Percentiles rank a stretch among this genome's conserved stretches.
These are phyloP conservation scores for Osmoderma eremita DNA, from an alignment of 2,888 invertebrate genomes.

Conservation along the genomic window DNA sequence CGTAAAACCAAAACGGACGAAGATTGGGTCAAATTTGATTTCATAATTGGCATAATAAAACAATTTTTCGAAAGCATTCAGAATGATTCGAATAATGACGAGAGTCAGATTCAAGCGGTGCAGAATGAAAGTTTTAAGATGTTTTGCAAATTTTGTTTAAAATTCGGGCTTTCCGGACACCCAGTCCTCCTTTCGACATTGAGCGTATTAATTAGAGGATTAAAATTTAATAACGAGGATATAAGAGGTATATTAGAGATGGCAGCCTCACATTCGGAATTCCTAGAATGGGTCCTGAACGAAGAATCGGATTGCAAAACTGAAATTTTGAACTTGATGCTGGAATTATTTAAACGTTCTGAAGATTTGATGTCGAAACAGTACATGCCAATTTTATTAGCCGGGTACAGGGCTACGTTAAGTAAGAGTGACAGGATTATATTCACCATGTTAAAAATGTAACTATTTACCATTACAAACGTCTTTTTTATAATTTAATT, in stretches of 20 bases:
- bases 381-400: slow-evolving; percentile 80
- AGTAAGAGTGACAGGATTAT: slow-evolving; percentile 76
- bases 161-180: slow-evolving; percentile 67
- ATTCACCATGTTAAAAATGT: slow-evolving; percentile 75
- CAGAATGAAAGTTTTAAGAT: slow-evolving; percentile 67
- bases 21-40: slow-evolving; percentile 48
- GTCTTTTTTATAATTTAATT: too few species aligned
- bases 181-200: slow-evolving; percentile 63
- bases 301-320: slow-evolving; percentile 67
- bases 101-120: slow-evolving; percentile 13
- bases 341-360: slow-evolving; percentile 71
- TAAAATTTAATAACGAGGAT: slow-evolving; percentile 66
- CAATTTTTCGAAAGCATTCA: slow-evolving; percentile 38
- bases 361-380: slow-evolving; percentile 71
- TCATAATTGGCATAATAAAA: slow-evolving; percentile 49
- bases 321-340: slow-evolving; percentile 73
- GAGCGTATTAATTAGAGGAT: slow-evolving; percentile 67
- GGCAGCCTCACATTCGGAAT: slow-evolving; percentile 81
- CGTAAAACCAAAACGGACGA: slow-evolving; percentile 53
- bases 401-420: slow-evolving; percentile 81
- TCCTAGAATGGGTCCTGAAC: slow-evolving; percentile 75
- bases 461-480: too few species aligned
- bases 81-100: slow-evolving; percentile 35
- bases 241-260: slow-evolving; percentile 74
- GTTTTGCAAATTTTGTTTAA: slow-evolving; percentile 74